Percentiles rank a stretch among this genome's conserved stretches.
Conservation (phyloP, 2,797 vertebrate species). For the Euthynnus affinis region DNA sequence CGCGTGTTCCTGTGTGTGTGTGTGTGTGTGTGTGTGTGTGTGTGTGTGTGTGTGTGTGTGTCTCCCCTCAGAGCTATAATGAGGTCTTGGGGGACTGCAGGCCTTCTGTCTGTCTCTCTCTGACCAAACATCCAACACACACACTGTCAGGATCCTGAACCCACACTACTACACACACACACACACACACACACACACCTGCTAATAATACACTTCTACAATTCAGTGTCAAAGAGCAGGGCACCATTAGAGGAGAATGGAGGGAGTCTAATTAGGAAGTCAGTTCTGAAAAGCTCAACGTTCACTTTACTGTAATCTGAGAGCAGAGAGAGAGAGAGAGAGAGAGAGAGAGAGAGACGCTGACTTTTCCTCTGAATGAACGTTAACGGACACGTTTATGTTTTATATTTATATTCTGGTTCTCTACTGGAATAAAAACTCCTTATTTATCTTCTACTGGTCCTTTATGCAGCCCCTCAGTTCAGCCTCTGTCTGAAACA, state of each 20-base stretch:
- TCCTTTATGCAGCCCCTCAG: no score
- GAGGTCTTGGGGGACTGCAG: constrained; percentile 60
- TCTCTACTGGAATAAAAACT: no score
- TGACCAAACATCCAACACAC: constrained; percentile 28
- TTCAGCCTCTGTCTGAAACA: no score
- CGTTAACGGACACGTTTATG: no score
- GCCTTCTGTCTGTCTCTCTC: constrained; percentile 43
- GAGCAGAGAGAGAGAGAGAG: background rate
- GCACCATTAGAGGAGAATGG: constrained; percentile 42
- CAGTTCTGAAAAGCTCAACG: constrained; percentile 28
- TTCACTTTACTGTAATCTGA: constrained; percentile 40
- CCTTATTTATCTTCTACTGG: no score
- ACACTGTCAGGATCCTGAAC: constrained; percentile 38
- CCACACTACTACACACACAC: background rate
- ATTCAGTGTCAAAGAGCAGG: constrained; percentile 39
- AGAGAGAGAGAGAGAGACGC: no score
- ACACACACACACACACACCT: constrained; percentile 19
- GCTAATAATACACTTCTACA: constrained; percentile 22
- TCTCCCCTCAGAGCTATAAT: constrained; percentile 57
- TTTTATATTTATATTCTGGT: no score
- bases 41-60: background rate
- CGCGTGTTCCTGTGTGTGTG: background rate
- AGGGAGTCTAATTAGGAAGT: constrained; percentile 37
- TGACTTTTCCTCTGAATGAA: background rate
- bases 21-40: background rate